These are phyloP conservation scores for Geococcyx californianus DNA, from an alignment of 2,113 vertebrate species.

Conservation along the genomic window DNA sequence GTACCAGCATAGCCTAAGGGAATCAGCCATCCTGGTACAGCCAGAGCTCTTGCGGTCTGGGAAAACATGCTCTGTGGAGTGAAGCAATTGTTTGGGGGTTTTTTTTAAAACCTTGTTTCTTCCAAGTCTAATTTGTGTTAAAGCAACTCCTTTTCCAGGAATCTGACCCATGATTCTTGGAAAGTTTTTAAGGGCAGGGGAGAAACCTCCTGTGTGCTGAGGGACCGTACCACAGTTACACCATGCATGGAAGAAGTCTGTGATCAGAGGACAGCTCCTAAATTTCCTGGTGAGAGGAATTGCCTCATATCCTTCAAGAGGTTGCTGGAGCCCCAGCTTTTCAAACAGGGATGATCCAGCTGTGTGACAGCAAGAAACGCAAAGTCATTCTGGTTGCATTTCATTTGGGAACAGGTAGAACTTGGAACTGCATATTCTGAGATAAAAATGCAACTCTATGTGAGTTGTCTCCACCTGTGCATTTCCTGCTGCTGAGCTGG, in stretches of 20 bases:
- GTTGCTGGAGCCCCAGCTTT: not conserved
- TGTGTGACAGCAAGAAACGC: not conserved
- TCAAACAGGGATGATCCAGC: not conserved
- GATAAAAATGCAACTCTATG: not conserved
- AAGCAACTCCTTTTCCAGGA: not conserved
- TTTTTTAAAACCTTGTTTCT: not conserved
- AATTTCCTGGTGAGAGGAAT: not conserved
- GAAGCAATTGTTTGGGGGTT: not conserved
- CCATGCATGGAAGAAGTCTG: not conserved
- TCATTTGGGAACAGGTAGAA: not conserved
- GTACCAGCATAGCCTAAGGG: not conserved
- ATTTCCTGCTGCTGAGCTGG: not conserved
- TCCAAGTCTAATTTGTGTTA: not conserved
- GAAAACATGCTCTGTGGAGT: not conserved
- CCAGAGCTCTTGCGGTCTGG: not conserved
- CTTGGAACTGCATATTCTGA: not conserved
- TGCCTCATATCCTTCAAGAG: not conserved
- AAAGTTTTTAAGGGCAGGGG: not conserved
- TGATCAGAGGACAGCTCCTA: not conserved
- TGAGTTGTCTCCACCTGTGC: not conserved
- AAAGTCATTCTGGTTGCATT: not conserved
- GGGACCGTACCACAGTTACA: not conserved
- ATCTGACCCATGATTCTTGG: not conserved
- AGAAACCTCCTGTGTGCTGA: not conserved
- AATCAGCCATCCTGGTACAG: fast-evolving